phyloP scores from a whole-genome alignment of 2,888 invertebrate genomes.

The Trypoxylon attenuatum region DNA sequence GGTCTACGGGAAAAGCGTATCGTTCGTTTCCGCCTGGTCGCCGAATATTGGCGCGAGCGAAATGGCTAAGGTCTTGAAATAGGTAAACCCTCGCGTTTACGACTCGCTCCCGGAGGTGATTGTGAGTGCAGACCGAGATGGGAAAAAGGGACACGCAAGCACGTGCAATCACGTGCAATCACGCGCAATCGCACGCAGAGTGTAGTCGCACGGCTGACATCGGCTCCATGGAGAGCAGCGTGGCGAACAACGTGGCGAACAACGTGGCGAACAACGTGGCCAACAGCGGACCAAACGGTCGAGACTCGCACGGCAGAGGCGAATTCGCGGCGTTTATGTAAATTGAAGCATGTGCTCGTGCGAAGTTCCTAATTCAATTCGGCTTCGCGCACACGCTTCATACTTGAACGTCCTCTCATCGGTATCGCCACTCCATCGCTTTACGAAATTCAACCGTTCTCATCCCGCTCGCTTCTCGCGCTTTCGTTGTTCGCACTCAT shows the following conservation, averaged over 20 bases:
- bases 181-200: too few species aligned
- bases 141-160: too few species aligned
- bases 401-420: constrained; percentile 50
- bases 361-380: constrained; percentile 69
- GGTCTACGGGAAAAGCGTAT: neutral
- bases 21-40: neutral
- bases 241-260: neutral
- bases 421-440: constrained; percentile 29
- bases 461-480: neutral
- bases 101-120: too few species aligned
- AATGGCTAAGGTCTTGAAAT: too few species aligned
- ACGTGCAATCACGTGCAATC: too few species aligned
- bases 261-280: neutral
- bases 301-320: constrained; percentile 32
- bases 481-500: neutral
- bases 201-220: too few species aligned
- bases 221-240: neutral
- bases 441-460: constrained; percentile 28
- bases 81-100: too few species aligned
- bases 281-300: neutral
- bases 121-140: too few species aligned
- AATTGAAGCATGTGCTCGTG: constrained; percentile 65
- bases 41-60: neutral
- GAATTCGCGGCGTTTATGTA: constrained; percentile 64
- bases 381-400: constrained; percentile 62